Conservation (phyloP, 1,140 invertebrate genomes). For the Gyrodactylus bullatarudis region DNA sequence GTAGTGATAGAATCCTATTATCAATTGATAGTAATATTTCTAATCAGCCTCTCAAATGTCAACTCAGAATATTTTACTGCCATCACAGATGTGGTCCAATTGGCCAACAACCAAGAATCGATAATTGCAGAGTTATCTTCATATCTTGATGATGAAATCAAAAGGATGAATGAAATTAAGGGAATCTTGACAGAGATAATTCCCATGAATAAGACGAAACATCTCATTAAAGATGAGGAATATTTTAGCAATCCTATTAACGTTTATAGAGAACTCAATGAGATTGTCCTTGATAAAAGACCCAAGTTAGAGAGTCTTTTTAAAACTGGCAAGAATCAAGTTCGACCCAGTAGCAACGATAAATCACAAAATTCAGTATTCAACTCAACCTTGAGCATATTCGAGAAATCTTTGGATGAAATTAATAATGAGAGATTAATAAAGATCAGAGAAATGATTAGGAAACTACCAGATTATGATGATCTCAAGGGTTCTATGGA, state of each 20-base stretch:
- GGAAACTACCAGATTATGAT: background rate
- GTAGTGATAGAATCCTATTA: too few species aligned
- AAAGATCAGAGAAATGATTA: background rate
- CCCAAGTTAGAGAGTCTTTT: background rate
- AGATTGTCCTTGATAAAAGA: background rate
- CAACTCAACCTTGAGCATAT: background rate
- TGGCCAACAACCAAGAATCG: background rate
- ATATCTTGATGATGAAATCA: background rate
- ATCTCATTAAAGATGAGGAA: background rate
- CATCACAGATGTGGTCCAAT: background rate
- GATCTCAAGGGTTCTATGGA: conserved; percentile 1
- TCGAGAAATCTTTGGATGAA: background rate
- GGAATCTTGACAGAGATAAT: background rate
- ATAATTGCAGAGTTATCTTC: background rate
- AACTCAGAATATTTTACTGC: background rate
- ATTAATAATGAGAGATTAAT: background rate
- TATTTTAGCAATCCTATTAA: background rate
- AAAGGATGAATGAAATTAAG: background rate
- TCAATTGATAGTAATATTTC: background rate
- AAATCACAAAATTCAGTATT: background rate
- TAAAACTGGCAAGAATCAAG: too few species aligned
- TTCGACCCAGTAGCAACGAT: background rate
- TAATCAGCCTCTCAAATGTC: background rate
- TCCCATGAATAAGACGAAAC: background rate
- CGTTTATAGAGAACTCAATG: background rate